phyloP scores from a whole-genome alignment of 1,140 invertebrate genomes.

The Heterodera carotae region DNA sequence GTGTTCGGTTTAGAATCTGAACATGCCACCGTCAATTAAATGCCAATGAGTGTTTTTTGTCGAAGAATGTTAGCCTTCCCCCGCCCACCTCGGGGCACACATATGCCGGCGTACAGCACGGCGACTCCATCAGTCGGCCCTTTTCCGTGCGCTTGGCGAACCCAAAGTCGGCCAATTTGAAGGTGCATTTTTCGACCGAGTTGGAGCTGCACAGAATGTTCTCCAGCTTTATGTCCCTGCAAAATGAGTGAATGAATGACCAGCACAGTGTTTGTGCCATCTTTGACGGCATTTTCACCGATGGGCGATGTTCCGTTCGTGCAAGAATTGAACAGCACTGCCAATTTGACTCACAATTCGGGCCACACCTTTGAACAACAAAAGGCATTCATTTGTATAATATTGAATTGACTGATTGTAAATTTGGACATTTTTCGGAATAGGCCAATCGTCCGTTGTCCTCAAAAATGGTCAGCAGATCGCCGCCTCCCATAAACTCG shows the following conservation, averaged over 20 bases:
- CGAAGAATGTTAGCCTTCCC: neutral
- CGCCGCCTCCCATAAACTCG: slow-evolving; percentile 98
- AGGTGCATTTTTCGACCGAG: slow-evolving; percentile 71
- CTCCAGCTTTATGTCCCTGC: slow-evolving; percentile 76
- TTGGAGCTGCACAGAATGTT: slow-evolving; percentile 79
- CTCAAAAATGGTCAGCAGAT: slow-evolving; percentile 76
- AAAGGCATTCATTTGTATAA: neutral
- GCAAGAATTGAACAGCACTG: slow-evolving; percentile 88
- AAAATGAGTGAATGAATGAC: too few relatives aligned
- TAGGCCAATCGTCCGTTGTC: slow-evolving; percentile 58
- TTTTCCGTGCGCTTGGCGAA: slow-evolving; percentile 92
- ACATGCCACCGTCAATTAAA: neutral
- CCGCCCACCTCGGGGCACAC: slow-evolving; percentile 85
- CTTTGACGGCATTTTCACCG: slow-evolving; percentile 71
- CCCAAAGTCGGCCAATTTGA: slow-evolving; percentile 98
- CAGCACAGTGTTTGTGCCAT: neutral
- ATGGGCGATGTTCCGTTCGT: slow-evolving; percentile 93
- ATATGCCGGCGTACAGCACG: slow-evolving; percentile 98
- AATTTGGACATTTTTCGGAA: slow-evolving; percentile 46
- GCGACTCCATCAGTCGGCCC: slow-evolving; percentile 81
- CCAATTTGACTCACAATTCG: slow-evolving; percentile 94
- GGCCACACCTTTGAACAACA: slow-evolving; percentile 75
- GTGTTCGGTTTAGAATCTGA: slow-evolving; percentile 80
- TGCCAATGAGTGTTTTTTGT: neutral
- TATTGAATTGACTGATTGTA: neutral